Base-by-base conservation (phyloP, 1,140 invertebrate species). In the Sarcophaga peregrina region DNA sequence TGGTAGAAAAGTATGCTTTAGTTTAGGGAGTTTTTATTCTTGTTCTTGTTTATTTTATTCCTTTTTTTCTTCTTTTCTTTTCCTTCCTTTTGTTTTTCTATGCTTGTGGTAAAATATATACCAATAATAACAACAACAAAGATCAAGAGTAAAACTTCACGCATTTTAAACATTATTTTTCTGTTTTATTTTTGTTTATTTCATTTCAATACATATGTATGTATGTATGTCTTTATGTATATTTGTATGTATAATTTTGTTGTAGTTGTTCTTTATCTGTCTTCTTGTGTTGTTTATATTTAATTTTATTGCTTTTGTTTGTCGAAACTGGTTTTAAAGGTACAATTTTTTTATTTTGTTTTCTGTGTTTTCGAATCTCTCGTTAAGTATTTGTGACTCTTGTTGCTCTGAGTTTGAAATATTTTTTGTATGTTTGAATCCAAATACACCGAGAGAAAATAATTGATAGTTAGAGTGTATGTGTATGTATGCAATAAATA, bases 261-360 rank as follows among this genome's bases (percentile, higher is more conserved):
- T 68, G 62, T 68, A n/a, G n/a, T 25, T 83, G 47, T 83, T 75
- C 20, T 80, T 62, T 80, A 76, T 76, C 54, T 72, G 25, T 73
- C 47, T 73, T 54, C 9, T 80, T 78, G 11, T 73, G 15, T 10
- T 68, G 7, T n/a, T 82, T 25, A 76, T 45, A 82, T 83, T 83
- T 78, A 50, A 78, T 78, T 78, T 78, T 50, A 78, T 78, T 78
- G 20, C 47, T 78, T 78, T 78, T 78, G 17, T 81, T 81, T 72
- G 25, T 83, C 20, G 80, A 87, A 89, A 89, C 88, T 88, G 88
- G 88, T 89, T 89, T 89, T 89, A 88, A 37, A 89, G 88, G 87
- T 89, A 87, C 87, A 37, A 2, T 88, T 86, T 88, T 88, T 9
- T 15, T 17, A 48, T 50, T 37, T 5, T 11, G 11, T 58, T 1